Conservation (phyloP, 2,888 invertebrate genomes). For the Watsonalla cultraria region DNA sequence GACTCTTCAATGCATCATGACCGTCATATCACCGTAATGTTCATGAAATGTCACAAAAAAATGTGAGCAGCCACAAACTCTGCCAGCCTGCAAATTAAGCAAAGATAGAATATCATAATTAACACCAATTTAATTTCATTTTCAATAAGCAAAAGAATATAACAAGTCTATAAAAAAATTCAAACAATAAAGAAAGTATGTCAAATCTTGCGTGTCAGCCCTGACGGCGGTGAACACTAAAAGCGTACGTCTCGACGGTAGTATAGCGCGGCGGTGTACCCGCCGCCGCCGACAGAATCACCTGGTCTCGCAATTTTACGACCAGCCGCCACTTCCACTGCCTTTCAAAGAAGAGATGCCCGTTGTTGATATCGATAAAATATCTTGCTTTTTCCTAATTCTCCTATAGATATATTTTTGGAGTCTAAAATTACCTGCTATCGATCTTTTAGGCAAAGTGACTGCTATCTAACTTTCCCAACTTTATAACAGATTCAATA, state of each 20-base stretch:
- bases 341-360: conserved; percentile 31
- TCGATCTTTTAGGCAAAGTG: too few species aligned
- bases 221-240: conserved; percentile 14
- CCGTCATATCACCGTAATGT: too few species aligned
- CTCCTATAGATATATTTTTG: background rate
- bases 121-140: too few species aligned
- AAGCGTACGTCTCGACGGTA: conserved; percentile 8
- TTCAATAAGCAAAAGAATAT: background rate
- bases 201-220: conserved; percentile 14
- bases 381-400: background rate
- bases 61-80: too few species aligned
- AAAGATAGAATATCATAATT: too few species aligned
- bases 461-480: too few species aligned
- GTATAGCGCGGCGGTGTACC: conserved; percentile 23
- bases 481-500: too few species aligned
- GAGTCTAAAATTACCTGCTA: background rate
- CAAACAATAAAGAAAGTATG: background rate
- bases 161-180: background rate
- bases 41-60: too few species aligned
- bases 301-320: conserved; percentile 75
- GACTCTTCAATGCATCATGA: too few species aligned
- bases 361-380: conserved; percentile 6
- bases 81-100: too few species aligned
- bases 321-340: conserved; percentile 51
- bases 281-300: conserved; percentile 63